Evolutionary conservation across 2,888 invertebrate genomes (phyloP), one percentile per base, ranked within the genome.

Genomic region (Oxycera nigricornis): DNA sequence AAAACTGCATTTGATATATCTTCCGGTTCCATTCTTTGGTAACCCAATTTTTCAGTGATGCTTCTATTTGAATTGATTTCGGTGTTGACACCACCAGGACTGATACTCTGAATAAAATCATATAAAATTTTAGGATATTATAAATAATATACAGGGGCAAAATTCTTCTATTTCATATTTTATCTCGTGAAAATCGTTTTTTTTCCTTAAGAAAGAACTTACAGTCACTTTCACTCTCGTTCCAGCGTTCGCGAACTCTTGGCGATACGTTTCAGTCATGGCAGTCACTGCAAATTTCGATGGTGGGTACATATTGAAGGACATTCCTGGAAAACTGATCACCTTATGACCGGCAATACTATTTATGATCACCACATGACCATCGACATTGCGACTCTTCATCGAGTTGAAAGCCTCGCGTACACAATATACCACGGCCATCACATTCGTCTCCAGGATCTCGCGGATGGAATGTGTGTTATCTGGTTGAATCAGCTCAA

Each of bases 331-430:
- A 9, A 1, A 17, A 20, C 7, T n/a, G 11, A 7, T 7, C 17
- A 83, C 75, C 28, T 75, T 81, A 75, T 85, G 85, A 0, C 84
- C 84, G 17, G 80, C 41, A n/a, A 82, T 76, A 74, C 85, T 84
- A 74, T 86, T 87, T 31, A 88, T 83, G 22, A 87, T 80, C 31
- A 88, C 81, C 28, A 88, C 83, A 76, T 88, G 88, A 0, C 88
- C 88, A 77, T 87, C 86, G 24, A 82, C 79, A 1, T 86, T 83
- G 14, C 39, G n/a, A n/a, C n/a, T n/a, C n/a, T n/a, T n/a, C n/a
- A n/a, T n/a, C n/a, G n/a, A n/a, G n/a, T n/a, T n/a, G n/a, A n/a
- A n/a, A n/a, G n/a, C n/a, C n/a, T n/a, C n/a, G n/a, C n/a, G n/a
- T n/a, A n/a, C n/a, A n/a, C 88, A 88, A 67, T 85, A 74, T 0